Evolutionary conservation across 2,797 vertebrate genomes (phyloP).

Genomic region (Pseudotriccus pelzelni): DNA sequence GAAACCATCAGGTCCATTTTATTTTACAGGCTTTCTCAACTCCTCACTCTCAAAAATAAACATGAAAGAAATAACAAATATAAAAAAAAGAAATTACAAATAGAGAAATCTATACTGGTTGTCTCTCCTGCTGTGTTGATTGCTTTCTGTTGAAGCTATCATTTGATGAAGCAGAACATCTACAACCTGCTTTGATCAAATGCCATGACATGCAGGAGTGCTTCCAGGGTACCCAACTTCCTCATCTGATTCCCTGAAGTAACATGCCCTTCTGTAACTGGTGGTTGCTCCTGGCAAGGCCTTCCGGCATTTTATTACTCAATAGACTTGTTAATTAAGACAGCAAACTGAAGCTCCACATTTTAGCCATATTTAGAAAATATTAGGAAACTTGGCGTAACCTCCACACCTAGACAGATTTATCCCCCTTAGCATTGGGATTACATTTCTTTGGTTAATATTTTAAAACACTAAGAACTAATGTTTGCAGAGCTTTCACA

Average conservation of each 20-base stretch:
- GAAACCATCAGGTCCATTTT: not conserved
- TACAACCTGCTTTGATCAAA: not conserved
- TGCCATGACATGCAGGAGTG: not conserved
- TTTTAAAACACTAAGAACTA: slow-evolving; percentile 1
- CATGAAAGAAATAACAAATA: not conserved
- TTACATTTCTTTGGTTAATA: not conserved
- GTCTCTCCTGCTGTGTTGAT: not conserved
- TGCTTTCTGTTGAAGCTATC: not conserved
- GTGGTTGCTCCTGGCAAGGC: not conserved
- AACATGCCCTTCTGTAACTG: not conserved
- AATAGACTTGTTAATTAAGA: not conserved
- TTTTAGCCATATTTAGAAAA: slow-evolving; percentile 10
- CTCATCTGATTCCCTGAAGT: not conserved
- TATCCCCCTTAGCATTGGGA: not conserved
- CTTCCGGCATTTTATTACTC: not conserved
- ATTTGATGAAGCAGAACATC: not conserved
- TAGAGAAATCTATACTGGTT: not conserved
- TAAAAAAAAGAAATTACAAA: not conserved
- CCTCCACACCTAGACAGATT: not conserved
- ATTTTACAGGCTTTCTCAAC: not conserved
- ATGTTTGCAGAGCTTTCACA: not conserved
- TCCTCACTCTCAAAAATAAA: not conserved
- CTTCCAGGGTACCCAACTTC: not conserved
- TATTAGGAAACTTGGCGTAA: not conserved
- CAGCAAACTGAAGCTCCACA: not conserved